Evolutionary conservation across 2,797 vertebrate species (phyloP), one percentile per base, ranked within the genome.

Genomic region (Remorina albescens): DNA sequence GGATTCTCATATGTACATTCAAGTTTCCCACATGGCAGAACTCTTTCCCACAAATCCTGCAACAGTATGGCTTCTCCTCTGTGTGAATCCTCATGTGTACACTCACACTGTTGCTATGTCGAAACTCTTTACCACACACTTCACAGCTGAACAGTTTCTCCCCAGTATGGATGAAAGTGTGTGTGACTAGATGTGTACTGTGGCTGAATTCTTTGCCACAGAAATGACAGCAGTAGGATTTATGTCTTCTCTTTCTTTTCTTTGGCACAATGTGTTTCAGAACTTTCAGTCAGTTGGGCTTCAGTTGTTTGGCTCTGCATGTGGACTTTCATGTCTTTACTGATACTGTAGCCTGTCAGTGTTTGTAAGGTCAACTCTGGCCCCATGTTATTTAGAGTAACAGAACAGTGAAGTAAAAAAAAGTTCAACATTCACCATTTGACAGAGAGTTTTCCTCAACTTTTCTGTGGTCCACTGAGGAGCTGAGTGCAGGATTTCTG

Each of bases 31-130:
- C 47, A 6, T 69, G 76, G 23, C 53, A 59, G 11, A 78, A 68
- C 11, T 47, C 53, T 49, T 78, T 73, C 2, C 65, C 59, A 46
- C 70, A 78, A n/a, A 41, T 50, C 36, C 34, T 67, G 57, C 76
- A 72, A 4, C 8, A 2, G 47, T 73, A 59, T 0, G 65, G 64
- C 59, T 68, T 73, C 32, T 68, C 76, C 12, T 64, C n/a, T 8
- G 25, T 47, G 66, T 70, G 71, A 47, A 74, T 74, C 59, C 55
- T 74, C 76, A 74, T 79, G 59, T 73, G 76, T 36, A 53, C 64
- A 1, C 25, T 42, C 64, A 73, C 44, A 10, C 70, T 74, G n/a
- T 74, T 68, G 46, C 76, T n/a, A 6, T 72, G 63, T 39, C 64
- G 19, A 44, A 78, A 68, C 53, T 58, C 58, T 63, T 73, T 78